These are phyloP conservation scores for Nyctalus aviator DNA, from an alignment of 2,797 vertebrate species.

Conservation along the genomic window DNA sequence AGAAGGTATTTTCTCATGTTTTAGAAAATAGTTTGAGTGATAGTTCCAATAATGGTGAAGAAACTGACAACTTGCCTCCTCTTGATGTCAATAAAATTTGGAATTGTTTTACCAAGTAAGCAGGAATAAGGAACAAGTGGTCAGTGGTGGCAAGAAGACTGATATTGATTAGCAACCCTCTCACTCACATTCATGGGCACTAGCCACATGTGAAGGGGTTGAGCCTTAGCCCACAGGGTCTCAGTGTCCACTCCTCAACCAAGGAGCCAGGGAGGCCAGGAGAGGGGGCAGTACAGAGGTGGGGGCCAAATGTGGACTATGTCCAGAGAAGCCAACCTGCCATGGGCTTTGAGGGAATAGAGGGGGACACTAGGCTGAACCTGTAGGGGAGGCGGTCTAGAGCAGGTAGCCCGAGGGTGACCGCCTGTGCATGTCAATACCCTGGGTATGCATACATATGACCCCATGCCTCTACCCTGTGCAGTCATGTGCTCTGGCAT, in stretches of 20 bases:
- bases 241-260: neutral
- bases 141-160: neutral
- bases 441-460: neutral
- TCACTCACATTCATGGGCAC: neutral
- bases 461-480: neutral
- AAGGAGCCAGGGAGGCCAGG: neutral
- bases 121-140: neutral
- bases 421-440: neutral
- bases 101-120: neutral
- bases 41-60: no score
- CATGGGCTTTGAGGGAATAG: neutral
- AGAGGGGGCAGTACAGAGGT: neutral
- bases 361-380: neutral
- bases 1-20: conserved; percentile 87
- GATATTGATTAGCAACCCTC: neutral
- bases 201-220: neutral
- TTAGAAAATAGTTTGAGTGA: no score
- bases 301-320: no score
- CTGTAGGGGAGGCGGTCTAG: neutral
- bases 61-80: no score
- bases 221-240: neutral
- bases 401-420: neutral
- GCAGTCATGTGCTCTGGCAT: neutral
- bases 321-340: neutral
- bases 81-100: no score